Percentiles rank a stretch among this genome's conserved stretches.
These are phyloP conservation scores for Caranx ignobilis DNA, from an alignment of 2,113 vertebrate species.

Conservation along the genomic window DNA sequence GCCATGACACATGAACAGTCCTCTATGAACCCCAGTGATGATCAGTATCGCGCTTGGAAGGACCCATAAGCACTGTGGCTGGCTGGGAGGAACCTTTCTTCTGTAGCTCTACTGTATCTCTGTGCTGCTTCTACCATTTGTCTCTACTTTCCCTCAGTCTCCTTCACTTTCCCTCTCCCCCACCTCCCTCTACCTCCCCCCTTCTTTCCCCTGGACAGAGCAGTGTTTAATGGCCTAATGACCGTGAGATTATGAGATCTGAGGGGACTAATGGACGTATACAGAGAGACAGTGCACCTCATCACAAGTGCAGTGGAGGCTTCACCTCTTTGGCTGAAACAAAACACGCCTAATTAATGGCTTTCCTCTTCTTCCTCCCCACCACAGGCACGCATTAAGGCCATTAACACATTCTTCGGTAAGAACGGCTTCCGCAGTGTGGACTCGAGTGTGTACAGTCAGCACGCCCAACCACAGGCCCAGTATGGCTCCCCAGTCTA, in stretches of 20 bases:
- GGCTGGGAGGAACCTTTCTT: conserved; percentile 61
- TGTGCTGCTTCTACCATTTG: conserved; percentile 23
- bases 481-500: conserved; percentile 93
- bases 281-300: not conserved
- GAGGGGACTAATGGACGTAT: conserved; percentile 72
- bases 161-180: not conserved
- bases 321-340: not conserved
- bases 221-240: conserved; percentile 84
- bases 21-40: conserved; percentile 79
- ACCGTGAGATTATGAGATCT: conserved; percentile 87
- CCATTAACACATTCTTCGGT: conserved; percentile 98
- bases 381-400: conserved; percentile 96
- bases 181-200: not conserved
- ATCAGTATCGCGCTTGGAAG: conserved; percentile 88
- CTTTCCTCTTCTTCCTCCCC: not conserved
- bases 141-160: not conserved
- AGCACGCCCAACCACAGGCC: conserved; percentile 88
- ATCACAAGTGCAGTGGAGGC: not conserved
- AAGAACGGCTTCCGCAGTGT: conserved; percentile 94
- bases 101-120: conserved; percentile 17
- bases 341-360: not conserved
- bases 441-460: conserved; percentile 91
- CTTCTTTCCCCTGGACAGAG: conserved; percentile 46
- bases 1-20: not conserved
- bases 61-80: conserved; percentile 78